Base-by-base conservation (phyloP, 2,797 vertebrate genomes). In the Pogoniulus pusillus region DNA sequence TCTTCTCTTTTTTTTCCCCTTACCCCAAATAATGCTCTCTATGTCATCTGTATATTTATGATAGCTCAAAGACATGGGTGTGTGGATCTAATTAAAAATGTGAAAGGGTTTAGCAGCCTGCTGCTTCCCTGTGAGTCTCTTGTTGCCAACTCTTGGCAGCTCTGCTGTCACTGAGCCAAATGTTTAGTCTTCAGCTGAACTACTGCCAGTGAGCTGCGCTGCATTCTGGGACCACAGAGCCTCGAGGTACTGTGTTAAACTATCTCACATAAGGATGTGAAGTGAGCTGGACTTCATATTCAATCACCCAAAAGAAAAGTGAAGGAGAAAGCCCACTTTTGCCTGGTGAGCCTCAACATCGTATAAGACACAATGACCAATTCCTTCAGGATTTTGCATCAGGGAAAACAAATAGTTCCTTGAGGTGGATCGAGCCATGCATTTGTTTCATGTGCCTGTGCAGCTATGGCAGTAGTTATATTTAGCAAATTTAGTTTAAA, bases 81-180 rank as follows among this genome's bases (percentile, higher is more conserved):
- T 99, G 98, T 98, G 98, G 98, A 98, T 99, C 99, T 99, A 99
- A 99, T 99, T 99, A 99, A 99, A 99, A 99, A 99, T 98, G 99
- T 99, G 99, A 99, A 99, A 98, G 98, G 97, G 98, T 98, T 99
- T 98, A 99, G 98, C 98, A 98, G 98, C 98, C 98, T 98, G 98
- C 98, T 98, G 98, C 98, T 98, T 98, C 97, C 96, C 98, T 97
- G 96, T 93, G 97, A 97, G 97, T 97, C 98, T 98, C 98, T 97
- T 96, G 96, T 98, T 98, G 98, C 98, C 98, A 99, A 98, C 98
- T 98, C 98, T 98, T 99, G 98, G 98, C 99, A 99, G 98, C 98
- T 98, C 98, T 97, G 97, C 98, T 99, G 98, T 99, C 98, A 98
- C 96, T 30, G 96, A 98, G 98, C 99, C 99, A 99, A 99, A 98